Evolutionary conservation across 1,140 invertebrate genomes (phyloP), one percentile per base, ranked within the genome.

Genomic region (Leptestheria dahalacensis): DNA sequence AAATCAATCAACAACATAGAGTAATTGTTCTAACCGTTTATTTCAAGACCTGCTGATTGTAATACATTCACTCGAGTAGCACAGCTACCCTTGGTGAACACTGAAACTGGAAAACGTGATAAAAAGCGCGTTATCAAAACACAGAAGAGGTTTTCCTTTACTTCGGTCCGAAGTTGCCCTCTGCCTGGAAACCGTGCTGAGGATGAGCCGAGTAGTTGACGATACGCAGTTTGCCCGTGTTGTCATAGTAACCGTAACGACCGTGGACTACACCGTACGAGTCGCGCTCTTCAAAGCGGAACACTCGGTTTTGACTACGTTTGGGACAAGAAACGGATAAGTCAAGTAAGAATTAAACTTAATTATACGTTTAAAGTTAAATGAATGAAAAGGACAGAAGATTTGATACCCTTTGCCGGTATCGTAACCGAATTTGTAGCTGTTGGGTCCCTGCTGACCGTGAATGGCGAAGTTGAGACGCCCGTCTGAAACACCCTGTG

Each of bases 321-420:
- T 68, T 49, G 51, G 3, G 21, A 11, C 52, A 51, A 25, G 21
- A n/a, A 47, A 12, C 23, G 2, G 33, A 15, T 41, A 9, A 41
- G 33, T 41, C 33, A 9, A 15, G 15, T 41, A 41, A n/a, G n/a
- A n/a, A n/a, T n/a, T n/a, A n/a, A n/a, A n/a, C n/a, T n/a, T n/a
- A n/a, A n/a, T n/a, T n/a, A n/a, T n/a, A n/a, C n/a, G n/a, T n/a
- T n/a, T n/a, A n/a, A n/a, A n/a, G n/a, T n/a, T n/a, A n/a, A n/a
- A n/a, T n/a, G n/a, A n/a, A n/a, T n/a, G n/a, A n/a, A n/a, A n/a
- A n/a, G n/a, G n/a, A n/a, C n/a, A n/a, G n/a, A n/a, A n/a, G n/a
- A n/a, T n/a, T n/a, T n/a, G n/a, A n/a, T 75, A 88, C 86, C 86
- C 85, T 72, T 82, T 81, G 62, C 87, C 88, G 29, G 88, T 91